phyloP scores from a whole-genome alignment of 2,113 vertebrate species.

The Ornithorhynchus anatinus region DNA sequence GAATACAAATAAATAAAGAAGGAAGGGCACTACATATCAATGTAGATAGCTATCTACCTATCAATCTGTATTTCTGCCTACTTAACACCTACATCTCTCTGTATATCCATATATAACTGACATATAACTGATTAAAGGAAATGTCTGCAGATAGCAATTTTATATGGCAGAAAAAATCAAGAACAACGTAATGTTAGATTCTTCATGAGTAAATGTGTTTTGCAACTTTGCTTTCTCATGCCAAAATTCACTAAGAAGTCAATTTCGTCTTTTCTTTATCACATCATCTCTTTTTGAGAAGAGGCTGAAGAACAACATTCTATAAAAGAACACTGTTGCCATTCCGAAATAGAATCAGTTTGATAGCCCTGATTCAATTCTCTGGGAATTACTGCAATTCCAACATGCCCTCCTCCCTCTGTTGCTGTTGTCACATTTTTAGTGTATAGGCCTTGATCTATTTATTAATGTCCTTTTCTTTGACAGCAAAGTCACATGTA shows the following conservation, averaged over 20 bases:
- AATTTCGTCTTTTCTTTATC: not conserved
- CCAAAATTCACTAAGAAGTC: slow-evolving; percentile 5
- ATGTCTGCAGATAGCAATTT: slow-evolving; percentile 36
- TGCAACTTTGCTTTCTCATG: not conserved
- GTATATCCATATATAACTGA: no score
- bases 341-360: no score
- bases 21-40: no score
- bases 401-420: not conserved
- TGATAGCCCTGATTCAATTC: no score
- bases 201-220: not conserved
- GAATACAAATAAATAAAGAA: no score
- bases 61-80: no score
- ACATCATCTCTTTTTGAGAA: no score
- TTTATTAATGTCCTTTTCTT: slow-evolving; percentile 8
- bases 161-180: slow-evolving; percentile 54
- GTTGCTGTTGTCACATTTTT: not conserved
- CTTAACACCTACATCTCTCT: no score
- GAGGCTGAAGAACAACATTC: no score
- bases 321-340: no score
- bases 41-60: no score
- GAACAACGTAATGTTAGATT: slow-evolving; percentile 25
- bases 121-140: slow-evolving; percentile 29
- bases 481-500: slow-evolving; percentile 12
- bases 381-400: not conserved
- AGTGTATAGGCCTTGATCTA: not conserved